Conservation (phyloP, 2,888 invertebrate species). For the Palloptera scutellata region DNA sequence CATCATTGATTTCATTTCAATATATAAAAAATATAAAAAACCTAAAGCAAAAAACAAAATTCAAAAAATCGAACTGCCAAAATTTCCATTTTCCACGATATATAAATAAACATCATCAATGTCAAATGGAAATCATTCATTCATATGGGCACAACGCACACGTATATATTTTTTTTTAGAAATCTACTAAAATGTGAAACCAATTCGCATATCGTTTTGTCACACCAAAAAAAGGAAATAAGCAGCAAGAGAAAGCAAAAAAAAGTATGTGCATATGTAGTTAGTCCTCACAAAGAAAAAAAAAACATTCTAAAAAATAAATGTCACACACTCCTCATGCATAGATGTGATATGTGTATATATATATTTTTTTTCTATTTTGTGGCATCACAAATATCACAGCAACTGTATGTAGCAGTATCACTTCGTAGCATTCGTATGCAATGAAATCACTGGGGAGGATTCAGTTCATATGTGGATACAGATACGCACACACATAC, state of each 20-base stretch:
- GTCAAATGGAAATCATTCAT: conserved; percentile 56
- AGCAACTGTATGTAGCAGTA: neutral
- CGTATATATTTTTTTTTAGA: neutral
- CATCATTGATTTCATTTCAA: conserved; percentile 41
- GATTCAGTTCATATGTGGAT: conserved; percentile 9
- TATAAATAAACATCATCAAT: conserved; percentile 57
- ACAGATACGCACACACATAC: no score
- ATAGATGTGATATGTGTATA: neutral
- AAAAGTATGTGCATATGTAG: neutral
- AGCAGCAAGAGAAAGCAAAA: neutral
- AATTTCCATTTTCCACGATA: conserved; percentile 50
- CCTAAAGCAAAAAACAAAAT: conserved; percentile 30
- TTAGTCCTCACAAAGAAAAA: no score
- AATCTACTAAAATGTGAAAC: conserved; percentile 52
- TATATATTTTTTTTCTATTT: neutral
- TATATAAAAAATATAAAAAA: neutral
- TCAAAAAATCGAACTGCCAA: conserved; percentile 36
- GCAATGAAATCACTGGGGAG: conserved; percentile 25
- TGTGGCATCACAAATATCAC: neutral
- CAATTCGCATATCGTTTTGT: conserved; percentile 49
- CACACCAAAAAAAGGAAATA: conserved; percentile 44
- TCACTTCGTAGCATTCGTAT: neutral
- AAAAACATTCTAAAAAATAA: conserved; percentile 20
- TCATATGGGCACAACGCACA: conserved; percentile 18
- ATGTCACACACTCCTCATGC: conserved; percentile 18